Base-by-base conservation (phyloP, 2,797 vertebrate species). In the Nyctalus aviator region DNA sequence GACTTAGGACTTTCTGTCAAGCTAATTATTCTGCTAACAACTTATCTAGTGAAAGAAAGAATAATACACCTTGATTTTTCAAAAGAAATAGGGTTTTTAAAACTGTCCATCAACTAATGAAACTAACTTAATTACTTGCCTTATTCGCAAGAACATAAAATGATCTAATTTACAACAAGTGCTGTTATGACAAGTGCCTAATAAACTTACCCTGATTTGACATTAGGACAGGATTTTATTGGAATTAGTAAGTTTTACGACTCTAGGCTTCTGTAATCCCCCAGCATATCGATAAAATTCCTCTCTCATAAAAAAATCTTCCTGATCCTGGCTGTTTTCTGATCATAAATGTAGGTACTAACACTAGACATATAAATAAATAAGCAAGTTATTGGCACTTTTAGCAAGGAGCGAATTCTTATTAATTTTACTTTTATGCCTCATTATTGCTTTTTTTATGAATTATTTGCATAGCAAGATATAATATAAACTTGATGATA, bases 121-220 rank as follows among this genome's bases (percentile, higher is more conserved):
- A 95, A 90, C 71, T 57, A 90, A 84, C 95, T 86, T 94, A 96
- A 96, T 97, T 97, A 93, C 41, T 89, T 88, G 91, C 44, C n/a
- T 6, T 3, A 71, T 82, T 88, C 92, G 92, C 37, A 50, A 92
- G 95, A 96, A 81, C 30, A 78, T 86, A 90, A 93, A 95, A 94
- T 77, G 68, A 94, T 30, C 84, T 85, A 75, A 94, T 96, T 95
- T 93, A 73, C 84, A 88, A 95, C 87, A 92, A 93, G 57, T 76
- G 46, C 88, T 90, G 44, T 95, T 96, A 93, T 92, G 93, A 95
- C 82, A 97, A 96, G 50, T 66, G 32, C 79, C 95, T 96, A 96
- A 93, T 89, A 85, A 95, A 75, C 85, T 91, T 92, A 75, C 25
- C 84, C 93, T 91, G 64, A 79, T 55, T 89, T 96, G 93, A 95